These are phyloP conservation scores for Melinaea marsaeus DNA, from an alignment of 2,888 invertebrate genomes.

Conservation along the genomic window DNA sequence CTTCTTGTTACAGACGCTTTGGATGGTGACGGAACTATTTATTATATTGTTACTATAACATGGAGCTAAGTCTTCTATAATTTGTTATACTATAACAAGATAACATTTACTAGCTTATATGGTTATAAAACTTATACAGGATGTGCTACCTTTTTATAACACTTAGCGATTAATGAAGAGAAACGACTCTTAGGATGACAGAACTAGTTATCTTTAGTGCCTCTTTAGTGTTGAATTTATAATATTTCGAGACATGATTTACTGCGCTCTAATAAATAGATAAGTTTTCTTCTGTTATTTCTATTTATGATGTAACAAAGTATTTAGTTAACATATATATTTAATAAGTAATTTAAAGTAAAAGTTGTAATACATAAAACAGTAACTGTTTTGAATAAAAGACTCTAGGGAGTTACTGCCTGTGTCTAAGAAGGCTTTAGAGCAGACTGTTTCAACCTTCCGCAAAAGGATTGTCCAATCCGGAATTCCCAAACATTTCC, in stretches of 20 bases:
- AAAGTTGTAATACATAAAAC: no score
- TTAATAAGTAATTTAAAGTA: no score
- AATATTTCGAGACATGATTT: background rate
- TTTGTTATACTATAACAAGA: background rate
- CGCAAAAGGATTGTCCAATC: background rate
- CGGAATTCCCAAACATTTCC: background rate
- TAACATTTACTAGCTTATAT: background rate
- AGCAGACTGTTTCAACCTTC: no score
- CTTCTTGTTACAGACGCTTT: constrained; percentile 5
- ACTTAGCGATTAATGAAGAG: constrained; percentile 21
- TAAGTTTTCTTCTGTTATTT: no score
- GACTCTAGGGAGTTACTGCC: no score
- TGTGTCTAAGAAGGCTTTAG: no score
- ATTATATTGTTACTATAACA: background rate
- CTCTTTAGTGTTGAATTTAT: constrained; percentile 14
- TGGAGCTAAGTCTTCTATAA: background rate
- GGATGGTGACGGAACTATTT: background rate
- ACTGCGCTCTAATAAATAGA: no score
- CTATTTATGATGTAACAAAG: no score
- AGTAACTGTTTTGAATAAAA: no score
- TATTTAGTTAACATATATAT: no score
- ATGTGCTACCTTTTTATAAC: constrained; percentile 17
- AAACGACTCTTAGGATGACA: constrained; percentile 19
- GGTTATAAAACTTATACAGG: constrained; percentile 13
- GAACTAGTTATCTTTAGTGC: constrained; percentile 19